These are phyloP conservation scores for Drosophila limbata DNA, from an alignment of 2,888 invertebrate species.

Conservation along the genomic window DNA sequence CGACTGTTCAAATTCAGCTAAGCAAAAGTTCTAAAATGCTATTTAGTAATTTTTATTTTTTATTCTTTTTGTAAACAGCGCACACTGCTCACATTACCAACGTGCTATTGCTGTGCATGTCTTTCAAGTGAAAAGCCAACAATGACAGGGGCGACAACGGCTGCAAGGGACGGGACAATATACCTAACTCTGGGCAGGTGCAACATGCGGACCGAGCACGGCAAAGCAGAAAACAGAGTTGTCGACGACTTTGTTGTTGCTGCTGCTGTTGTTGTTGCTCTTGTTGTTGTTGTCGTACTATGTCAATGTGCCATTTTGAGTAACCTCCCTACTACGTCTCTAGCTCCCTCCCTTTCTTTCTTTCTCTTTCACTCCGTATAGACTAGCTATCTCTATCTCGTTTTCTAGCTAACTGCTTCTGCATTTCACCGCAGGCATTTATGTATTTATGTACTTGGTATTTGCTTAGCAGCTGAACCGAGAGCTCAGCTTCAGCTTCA, in stretches of 20 bases:
- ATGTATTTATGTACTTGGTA: slow-evolving; percentile 43
- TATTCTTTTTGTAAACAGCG: slow-evolving; percentile 35
- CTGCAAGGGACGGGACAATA: slow-evolving; percentile 11
- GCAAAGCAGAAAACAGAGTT: slow-evolving; percentile 28
- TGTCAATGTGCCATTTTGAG: slow-evolving; percentile 64
- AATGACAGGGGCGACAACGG: slow-evolving; percentile 19
- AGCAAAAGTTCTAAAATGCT: slow-evolving; percentile 26
- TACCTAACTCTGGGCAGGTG: slow-evolving; percentile 64
- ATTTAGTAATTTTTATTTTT: slow-evolving; percentile 3
- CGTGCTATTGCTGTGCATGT: slow-evolving; percentile 44
- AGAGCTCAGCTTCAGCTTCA: slow-evolving; percentile 23
- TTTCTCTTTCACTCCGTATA: slow-evolving; percentile 5
- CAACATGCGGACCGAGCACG: slow-evolving; percentile 61
- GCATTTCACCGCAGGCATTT: slow-evolving; percentile 68
- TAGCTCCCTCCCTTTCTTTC: not conserved
- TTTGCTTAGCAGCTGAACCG: slow-evolving; percentile 65
- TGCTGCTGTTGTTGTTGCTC: slow-evolving; percentile 4
- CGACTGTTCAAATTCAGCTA: not conserved
- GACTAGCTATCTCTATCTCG: slow-evolving; percentile 20
- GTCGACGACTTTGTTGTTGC: slow-evolving; percentile 21
- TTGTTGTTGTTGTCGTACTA: slow-evolving; percentile 40
- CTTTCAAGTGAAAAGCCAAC: slow-evolving; percentile 66
- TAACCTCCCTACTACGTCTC: slow-evolving; percentile 25
- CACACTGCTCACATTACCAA: slow-evolving; percentile 65
- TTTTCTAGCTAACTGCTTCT: slow-evolving; percentile 20